A percentile compares a stretch with the other conserved stretches of the same genome.
These are phyloP conservation scores for Drusus annulatus DNA, from an alignment of 1,140 invertebrate genomes.

Conservation along the genomic window DNA sequence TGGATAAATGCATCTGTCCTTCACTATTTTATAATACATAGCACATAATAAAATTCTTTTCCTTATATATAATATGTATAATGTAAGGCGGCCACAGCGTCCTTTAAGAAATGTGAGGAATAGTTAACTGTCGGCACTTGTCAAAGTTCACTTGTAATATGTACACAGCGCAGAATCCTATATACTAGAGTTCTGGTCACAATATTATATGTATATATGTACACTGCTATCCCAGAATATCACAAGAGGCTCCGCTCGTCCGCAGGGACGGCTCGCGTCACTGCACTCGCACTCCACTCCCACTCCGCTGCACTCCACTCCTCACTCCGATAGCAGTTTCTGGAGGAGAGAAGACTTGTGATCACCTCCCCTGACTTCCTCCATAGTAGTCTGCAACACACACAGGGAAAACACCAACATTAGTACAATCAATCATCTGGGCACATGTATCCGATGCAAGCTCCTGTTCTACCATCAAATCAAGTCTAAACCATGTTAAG, in stretches of 20 bases:
- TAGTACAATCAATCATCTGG: not conserved
- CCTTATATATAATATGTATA: conserved; percentile 39
- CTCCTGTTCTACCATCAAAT: too few relatives aligned
- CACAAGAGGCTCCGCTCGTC: conserved; percentile 58
- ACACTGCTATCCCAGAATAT: conserved; percentile 59
- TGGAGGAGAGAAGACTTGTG: conserved; percentile 82
- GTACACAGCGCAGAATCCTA: conserved; percentile 11
- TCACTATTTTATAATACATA: conserved; percentile 47
- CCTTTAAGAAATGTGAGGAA: conserved; percentile 39
- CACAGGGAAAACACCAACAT: not conserved
- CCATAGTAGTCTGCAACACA: conserved; percentile 80
- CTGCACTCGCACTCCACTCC: not conserved
- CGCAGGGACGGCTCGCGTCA: conserved; percentile 16
- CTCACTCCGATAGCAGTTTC: conserved; percentile 85
- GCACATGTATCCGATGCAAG: not conserved
- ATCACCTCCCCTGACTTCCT: conserved; percentile 79
- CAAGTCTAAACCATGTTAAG: too few relatives aligned
- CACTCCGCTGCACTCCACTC: conserved; percentile 4
- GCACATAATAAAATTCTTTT: conserved; percentile 43
- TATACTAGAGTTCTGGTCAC: conserved; percentile 51
- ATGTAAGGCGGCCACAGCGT: conserved; percentile 38
- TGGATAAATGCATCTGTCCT: conserved; percentile 62
- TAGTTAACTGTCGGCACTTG: conserved; percentile 23
- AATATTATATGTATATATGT: conserved; percentile 53
- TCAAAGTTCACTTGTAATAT: conserved; percentile 30